Conservation (phyloP, 1,140 invertebrate genomes). For the Plectus sambesii region DNA sequence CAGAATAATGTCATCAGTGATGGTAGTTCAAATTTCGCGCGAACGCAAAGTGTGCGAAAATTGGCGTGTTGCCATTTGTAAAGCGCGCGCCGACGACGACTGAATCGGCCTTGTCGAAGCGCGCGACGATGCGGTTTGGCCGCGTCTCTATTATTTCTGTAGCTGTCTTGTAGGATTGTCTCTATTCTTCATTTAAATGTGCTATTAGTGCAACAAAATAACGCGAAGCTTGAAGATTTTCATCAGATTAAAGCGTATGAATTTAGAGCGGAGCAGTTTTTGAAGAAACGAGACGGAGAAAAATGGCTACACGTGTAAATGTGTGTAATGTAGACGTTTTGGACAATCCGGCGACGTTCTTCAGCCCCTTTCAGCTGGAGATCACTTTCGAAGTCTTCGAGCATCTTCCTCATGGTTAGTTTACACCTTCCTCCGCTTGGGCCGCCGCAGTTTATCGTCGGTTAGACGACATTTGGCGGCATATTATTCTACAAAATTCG, state of each 20-base stretch:
- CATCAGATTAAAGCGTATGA: too few species aligned
- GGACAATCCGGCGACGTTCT: constrained; percentile 27
- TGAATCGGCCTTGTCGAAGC: too few species aligned
- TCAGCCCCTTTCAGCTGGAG: constrained; percentile 31
- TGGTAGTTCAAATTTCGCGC: too few species aligned
- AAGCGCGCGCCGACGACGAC: too few species aligned
- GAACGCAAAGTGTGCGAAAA: too few species aligned
- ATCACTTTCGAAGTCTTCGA: constrained; percentile 40
- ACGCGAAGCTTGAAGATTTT: background rate
- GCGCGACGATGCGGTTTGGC: too few species aligned
- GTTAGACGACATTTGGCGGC: background rate
- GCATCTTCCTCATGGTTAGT: constrained; percentile 28
- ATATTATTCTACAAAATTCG: background rate
- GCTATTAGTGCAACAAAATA: background rate
- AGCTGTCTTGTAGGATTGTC: too few species aligned
- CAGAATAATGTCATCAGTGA: too few species aligned
- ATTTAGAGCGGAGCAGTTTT: background rate
- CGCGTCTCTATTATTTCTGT: too few species aligned
- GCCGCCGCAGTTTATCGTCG: background rate
- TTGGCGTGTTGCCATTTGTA: too few species aligned
- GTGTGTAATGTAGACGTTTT: constrained; percentile 28
- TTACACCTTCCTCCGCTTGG: background rate
- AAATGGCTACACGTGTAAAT: constrained; percentile 32
- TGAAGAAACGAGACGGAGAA: background rate
- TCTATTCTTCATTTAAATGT: constrained; percentile 1